Conservation (phyloP, 2,888 invertebrate genomes). For the Drosophila paramelanica region DNA sequence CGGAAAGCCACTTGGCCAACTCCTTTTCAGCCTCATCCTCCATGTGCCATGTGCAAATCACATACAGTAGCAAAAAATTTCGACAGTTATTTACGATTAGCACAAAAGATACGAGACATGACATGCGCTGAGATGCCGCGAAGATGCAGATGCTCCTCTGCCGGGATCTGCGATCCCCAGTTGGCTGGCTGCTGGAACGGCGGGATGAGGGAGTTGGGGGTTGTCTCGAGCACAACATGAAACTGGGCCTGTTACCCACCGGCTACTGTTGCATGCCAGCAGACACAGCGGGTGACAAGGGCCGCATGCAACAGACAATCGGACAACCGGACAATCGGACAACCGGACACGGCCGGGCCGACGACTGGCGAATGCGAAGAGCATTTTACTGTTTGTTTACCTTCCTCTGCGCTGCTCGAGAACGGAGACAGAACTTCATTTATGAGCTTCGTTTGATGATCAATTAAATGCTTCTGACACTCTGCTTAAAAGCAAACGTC, state of each 20-base stretch:
- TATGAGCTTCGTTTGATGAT: conserved; percentile 49
- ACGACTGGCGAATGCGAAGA: neutral
- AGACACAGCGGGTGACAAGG: conserved; percentile 50
- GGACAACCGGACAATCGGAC: no score
- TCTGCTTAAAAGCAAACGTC: conserved; percentile 13
- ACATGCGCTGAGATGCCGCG: conserved; percentile 73
- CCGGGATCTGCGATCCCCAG: neutral
- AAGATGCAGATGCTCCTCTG: conserved; percentile 52
- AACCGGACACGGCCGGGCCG: neutral
- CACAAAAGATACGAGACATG: conserved; percentile 80
- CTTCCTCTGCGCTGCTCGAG: conserved; percentile 18
- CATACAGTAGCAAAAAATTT: conserved; percentile 81
- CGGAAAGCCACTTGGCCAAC: conserved; percentile 60
- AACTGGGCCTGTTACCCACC: conserved; percentile 28
- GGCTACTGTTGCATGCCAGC: conserved; percentile 64
- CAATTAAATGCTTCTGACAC: conserved; percentile 56
- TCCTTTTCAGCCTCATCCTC: conserved; percentile 60
- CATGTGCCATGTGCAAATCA: conserved; percentile 72
- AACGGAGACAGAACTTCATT: conserved; percentile 31
- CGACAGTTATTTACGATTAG: conserved; percentile 81
- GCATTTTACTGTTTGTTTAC: conserved; percentile 40
- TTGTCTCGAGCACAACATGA: conserved; percentile 6
- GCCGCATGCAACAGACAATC: conserved; percentile 1
- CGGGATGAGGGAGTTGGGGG: neutral
- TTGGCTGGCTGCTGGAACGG: neutral